Base-by-base conservation (phyloP, 1,140 invertebrate species). In the Zaprionus ghesquierei region DNA sequence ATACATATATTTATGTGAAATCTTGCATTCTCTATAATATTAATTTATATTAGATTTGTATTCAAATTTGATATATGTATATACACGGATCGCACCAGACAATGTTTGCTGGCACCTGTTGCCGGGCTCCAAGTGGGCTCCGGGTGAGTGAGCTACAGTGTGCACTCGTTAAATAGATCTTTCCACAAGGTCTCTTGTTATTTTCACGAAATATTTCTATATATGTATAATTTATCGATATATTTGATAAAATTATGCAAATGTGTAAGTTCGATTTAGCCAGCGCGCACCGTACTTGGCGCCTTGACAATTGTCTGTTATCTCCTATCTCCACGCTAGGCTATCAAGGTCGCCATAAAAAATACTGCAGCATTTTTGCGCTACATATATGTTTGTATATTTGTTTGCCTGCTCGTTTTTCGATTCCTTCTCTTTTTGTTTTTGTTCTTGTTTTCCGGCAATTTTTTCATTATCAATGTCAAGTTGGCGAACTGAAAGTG, bases 381-480 rank as follows among this genome's bases (percentile, higher is more conserved):
- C 2, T 44, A 9, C 2, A 8, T 22, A 20, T 46, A 20, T 46
- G n/a, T 46, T 20, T 4, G 1, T 46, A 5, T 12, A 22, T 55
- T 54, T 50, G n/a, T 49, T 27, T 27, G 4, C 6, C 9, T 46
- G 20, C 8, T 25, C 9, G 9, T 63, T 44, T 53, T 22, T 8
- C 22, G 23, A 50, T 49, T 59, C 53, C 61, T 44, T 72, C 22
- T n/a, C 25, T 22, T 64, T 51, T 22, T 20, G n/a, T n/a, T n/a
- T 51, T 23, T 46, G 23, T 41, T 15, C 15, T 15, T 41, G n/a
- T 9, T 41, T 41, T 41, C n/a, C 35, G 25, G 54, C 66, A 68
- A 58, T 85, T 86, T 85, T n/a, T 86, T 85, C 81, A 86, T 85
- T 85, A 85, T 85, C 81, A 85, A 85, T 85, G 81, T 86, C 81